Percentiles rank a stretch among this genome's conserved stretches.
These are phyloP conservation scores for Scomber japonicus DNA, from an alignment of 2,113 vertebrate genomes.

Conservation along the genomic window DNA sequence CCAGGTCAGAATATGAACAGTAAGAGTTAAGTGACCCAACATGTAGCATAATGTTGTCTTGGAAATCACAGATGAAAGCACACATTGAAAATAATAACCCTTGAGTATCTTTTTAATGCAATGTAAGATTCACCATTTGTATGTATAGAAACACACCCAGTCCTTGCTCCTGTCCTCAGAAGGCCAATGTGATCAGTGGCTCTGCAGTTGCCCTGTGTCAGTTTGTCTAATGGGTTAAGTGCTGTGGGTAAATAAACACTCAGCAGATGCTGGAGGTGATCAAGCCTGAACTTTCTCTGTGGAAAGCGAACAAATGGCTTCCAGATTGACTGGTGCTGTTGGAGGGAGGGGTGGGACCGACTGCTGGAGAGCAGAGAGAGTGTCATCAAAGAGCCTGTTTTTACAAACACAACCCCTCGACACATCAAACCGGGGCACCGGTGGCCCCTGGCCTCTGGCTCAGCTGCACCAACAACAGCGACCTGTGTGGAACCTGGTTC, in stretches of 20 bases:
- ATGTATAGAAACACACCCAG: background rate
- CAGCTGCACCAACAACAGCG: slow-evolving; percentile 77
- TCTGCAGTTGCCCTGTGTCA: slow-evolving; percentile 47
- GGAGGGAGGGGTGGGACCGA: slow-evolving; percentile 21
- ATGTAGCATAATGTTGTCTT: background rate
- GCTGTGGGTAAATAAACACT: slow-evolving; percentile 78
- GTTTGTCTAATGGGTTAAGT: slow-evolving; percentile 73
- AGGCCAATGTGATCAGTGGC: slow-evolving; percentile 31
- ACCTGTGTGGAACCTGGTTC: slow-evolving; percentile 62
- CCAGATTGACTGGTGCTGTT: slow-evolving; percentile 71
- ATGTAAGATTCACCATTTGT: background rate
- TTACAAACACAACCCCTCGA: slow-evolving; percentile 67
- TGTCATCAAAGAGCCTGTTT: slow-evolving; percentile 75
- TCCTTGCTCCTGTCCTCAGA: slow-evolving; percentile 28
- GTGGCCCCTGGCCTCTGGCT: slow-evolving; percentile 53
- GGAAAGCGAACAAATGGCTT: slow-evolving; percentile 74
- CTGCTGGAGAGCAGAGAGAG: slow-evolving; percentile 37
- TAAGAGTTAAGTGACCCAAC: too few relatives aligned
- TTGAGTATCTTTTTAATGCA: background rate
- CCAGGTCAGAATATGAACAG: too few relatives aligned
- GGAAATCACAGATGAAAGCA: too few relatives aligned
- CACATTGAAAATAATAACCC: too few relatives aligned
- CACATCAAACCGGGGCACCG: slow-evolving; percentile 57
- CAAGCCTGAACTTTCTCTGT: slow-evolving; percentile 70
- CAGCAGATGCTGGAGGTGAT: slow-evolving; percentile 77